These are phyloP conservation scores for Maconellicoccus hirsutus DNA, from an alignment of 1,140 invertebrate genomes.

Conservation along the genomic window DNA sequence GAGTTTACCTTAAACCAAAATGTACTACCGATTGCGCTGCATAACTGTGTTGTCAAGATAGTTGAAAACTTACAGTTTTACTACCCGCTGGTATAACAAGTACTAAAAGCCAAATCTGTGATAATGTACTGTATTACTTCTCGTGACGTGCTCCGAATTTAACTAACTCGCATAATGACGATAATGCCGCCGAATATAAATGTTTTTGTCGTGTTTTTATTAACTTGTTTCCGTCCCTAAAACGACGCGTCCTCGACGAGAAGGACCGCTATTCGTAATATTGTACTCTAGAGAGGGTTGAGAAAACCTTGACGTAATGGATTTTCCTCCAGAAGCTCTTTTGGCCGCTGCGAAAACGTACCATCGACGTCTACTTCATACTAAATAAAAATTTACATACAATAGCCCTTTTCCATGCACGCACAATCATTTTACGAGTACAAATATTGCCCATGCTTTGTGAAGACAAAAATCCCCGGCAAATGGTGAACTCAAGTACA, in stretches of 20 bases:
- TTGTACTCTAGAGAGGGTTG: neutral
- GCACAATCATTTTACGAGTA: too few species aligned
- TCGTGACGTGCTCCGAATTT: constrained; percentile 12
- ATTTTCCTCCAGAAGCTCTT: neutral
- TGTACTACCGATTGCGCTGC: neutral
- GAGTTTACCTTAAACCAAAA: neutral
- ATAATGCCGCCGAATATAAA: constrained; percentile 19
- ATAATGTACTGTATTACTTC: constrained; percentile 14
- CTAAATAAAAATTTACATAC: too few species aligned
- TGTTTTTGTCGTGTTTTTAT: constrained; percentile 15
- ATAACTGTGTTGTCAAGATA: neutral
- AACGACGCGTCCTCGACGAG: neutral
- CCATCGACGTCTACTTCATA: too few species aligned
- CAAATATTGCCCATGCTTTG: too few species aligned
- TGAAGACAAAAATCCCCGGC: too few species aligned
- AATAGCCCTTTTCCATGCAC: too few species aligned
- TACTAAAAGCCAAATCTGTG: constrained; percentile 8
- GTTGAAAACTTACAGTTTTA: neutral
- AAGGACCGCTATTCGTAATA: constrained; percentile 3
- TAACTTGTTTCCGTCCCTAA: constrained; percentile 4
- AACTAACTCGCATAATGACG: neutral
- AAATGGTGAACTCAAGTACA: too few species aligned
- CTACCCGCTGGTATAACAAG: constrained; percentile 1
- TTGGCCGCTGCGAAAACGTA: too few species aligned
- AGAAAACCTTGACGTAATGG: constrained; percentile 7